Conservation (phyloP, 2,113 vertebrate genomes). For the Deroptyus accipitrinus region DNA sequence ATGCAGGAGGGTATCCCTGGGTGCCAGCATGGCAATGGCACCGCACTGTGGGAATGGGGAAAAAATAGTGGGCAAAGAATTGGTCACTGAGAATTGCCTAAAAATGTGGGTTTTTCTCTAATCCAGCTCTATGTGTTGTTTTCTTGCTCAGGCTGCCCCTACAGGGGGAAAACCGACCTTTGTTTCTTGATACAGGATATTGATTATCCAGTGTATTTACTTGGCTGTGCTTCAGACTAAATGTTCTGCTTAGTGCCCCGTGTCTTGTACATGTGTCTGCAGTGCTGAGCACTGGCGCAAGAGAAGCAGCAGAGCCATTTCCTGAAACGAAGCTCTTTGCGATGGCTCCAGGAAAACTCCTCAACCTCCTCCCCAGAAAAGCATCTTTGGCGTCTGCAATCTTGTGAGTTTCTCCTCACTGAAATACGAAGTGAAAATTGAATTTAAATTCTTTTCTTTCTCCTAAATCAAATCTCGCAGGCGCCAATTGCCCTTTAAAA, state of each 20-base stretch:
- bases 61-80: not conserved
- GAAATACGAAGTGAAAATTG: not conserved
- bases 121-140: not conserved
- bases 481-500: slow-evolving; percentile 5
- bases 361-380: not conserved
- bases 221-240: not conserved
- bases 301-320: not conserved
- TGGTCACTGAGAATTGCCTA: not conserved
- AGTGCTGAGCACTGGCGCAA: not conserved
- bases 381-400: not conserved
- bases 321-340: not conserved
- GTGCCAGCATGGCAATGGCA: not conserved
- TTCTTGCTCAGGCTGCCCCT: not conserved
- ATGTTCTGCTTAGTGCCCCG: not conserved
- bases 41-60: not conserved
- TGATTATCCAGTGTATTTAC: not conserved
- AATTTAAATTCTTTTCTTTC: slow-evolving; percentile 11
- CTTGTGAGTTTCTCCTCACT: not conserved
- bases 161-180: not conserved
- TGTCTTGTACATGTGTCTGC: not conserved
- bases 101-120: rapidly evolving
- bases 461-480: not conserved
- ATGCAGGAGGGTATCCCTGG: not conserved
- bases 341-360: not conserved
- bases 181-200: not conserved